Evolutionary conservation across 2,797 vertebrate species (phyloP), one percentile per base, ranked within the genome.

Genomic region (Nasua narica): DNA sequence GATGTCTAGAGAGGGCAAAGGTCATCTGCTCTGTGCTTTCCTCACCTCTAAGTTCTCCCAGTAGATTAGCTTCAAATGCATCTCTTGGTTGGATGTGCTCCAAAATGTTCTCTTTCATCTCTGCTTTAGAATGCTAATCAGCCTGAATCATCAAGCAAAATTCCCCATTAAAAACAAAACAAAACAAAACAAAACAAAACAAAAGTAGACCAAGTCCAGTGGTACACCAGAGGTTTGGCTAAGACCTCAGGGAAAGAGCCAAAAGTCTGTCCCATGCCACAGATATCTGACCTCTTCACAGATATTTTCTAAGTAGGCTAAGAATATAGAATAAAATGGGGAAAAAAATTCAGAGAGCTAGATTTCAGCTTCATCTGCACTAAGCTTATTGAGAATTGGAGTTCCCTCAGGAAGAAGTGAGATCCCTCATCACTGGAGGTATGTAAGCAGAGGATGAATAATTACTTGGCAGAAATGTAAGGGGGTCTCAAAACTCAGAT

Each of bases 51-150:
- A 65, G 27, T 67, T 93, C 76, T 96, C 87, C 91, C 81, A 29
- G 13, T 58, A 43, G 79, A 58, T 54, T 21, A 90, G 11, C 23
- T 62, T 72, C 46, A 93, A 35, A 92, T 54, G 19, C 13, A 87
- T 81, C 32, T 86, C n/a, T 94, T 74, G 13, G 37, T 81, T 97
- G 56, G 84, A 93, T 4, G 35, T 40, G 46, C 83, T 95, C 72
- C 89, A 95, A 89, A 96, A 93, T 93, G 23, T 2, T 91, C 69
- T 95, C 43, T 58, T 88, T 95, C 40, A 48, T 67, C 23, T 85
- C 46, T 95, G 72, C 18, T 70, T 95, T 79, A 84, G 54, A 97
- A 82, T 89, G 52, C 15, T 95, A 92, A 94, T 94, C 40, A 94
- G 18, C 32, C 43, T 3, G 21, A 81, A 96, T 48, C 52, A 92